Base-by-base conservation (phyloP, 2,797 vertebrate genomes). In the Pelobates cultripes region DNA sequence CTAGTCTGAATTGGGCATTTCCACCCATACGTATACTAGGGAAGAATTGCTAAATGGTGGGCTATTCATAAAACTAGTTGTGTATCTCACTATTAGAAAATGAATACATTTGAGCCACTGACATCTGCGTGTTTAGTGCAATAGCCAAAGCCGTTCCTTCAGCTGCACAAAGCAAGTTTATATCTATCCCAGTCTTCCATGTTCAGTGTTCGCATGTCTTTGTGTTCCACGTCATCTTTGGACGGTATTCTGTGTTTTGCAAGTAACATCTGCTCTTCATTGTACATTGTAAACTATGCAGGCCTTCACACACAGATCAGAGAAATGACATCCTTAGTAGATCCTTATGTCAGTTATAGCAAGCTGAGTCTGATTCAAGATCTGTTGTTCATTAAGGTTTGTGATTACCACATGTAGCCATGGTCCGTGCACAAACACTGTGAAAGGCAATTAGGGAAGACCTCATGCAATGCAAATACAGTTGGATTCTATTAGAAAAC, bases 361-460 rank as follows among this genome's bases (percentile, higher is more conserved):
- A 81, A 69, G 73, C 64, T 61, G 66, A 61, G 17, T 5, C 61
- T 40, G 4, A 14, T 40, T 10, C 61, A 17, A 64, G 53, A 61
- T 81, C 74, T 81, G 72, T 75, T 69, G 71, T 61, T 70, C 51
- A 81, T 81, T 75, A 75, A 42, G 43, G 45, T 57, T 28, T 44
- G 57, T 17, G 44, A 77, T 77, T 43, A 28, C 28, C 74, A 82
- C 55, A 72, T 82, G 60, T 70, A 76, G 28, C 44, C 10, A 66
- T 43, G 9, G 55, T 55, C 74, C 60, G 60, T 61, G 45, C 47
- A 14, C 68, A 64, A 17, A 77, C 17, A 42, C 61, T 57, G 53
- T 53, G 14, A 64, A 43, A 77, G 43, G 60, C 45, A 72, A 15
- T 81, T 44, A 75, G 43, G 68, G n/a, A 80, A 66, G 44, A 68